Base-by-base conservation (phyloP, 2,888 invertebrate genomes). In the Cataglyphis rosenhaueri region DNA sequence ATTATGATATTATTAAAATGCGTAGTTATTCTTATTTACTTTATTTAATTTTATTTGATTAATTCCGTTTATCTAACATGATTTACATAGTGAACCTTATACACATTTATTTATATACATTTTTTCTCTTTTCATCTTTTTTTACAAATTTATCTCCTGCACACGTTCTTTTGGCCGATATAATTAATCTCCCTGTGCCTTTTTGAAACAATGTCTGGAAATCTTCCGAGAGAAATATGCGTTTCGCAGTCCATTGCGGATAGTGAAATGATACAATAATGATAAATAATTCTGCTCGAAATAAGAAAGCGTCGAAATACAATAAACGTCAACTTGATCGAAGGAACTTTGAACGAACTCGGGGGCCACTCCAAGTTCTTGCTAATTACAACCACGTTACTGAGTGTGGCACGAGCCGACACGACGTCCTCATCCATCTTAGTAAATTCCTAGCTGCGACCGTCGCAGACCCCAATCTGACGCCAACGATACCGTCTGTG, bases 341-440 rank as follows among this genome's bases (percentile, higher is more conserved):
- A 82, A 44, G 44, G 29, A 62, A 83, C 64, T 70, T 82, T 70
- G 70, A 73, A 74, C 52, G 59, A 57, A 64, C 78, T 57, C 57
- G 48, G 55, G 4, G 78, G 35, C 59, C 82, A 52, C 75, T 82
- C 35, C 48, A 65, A 65, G 82, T 78, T 66, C 64, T 76, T 57
- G 59, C 82, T 75, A 82, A 82, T 78, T 66, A 65, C 65, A 65
- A 78, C 29, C 32, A 65, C 66, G 59, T 66, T 70, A 70, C 44
- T 21, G 76, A 68, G 68, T 78, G 52, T 55, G 66, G 52, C 82
- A 70, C 79, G 62, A 79, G 52, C 59, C 73, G 81, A 76, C 76
- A 41, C 71, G 76, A 70, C 70, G 82, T 84, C 65, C 68, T 71
- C 57, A 85, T 85, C 81, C 84, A 81, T 84, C 85, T 84, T 83